Conservation (phyloP, 2,113 vertebrate species). For the Brevimyrus niger region DNA sequence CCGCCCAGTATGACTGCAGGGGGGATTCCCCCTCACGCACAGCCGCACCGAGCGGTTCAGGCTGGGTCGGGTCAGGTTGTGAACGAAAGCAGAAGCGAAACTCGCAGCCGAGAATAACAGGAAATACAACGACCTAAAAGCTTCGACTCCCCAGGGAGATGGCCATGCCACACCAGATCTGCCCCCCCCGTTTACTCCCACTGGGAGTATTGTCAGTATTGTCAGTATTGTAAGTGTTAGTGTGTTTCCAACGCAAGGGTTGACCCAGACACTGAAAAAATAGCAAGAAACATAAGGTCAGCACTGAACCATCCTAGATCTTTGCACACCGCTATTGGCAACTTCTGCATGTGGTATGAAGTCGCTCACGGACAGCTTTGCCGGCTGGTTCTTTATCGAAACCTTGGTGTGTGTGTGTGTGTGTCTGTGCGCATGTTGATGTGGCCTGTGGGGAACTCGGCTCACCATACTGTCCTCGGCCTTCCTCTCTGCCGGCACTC, state of each 20-base stretch:
- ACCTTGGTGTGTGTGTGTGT: not conserved
- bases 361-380: not conserved
- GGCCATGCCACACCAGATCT: not conserved
- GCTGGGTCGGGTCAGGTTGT: not conserved
- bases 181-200: no score
- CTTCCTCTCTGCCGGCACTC: not conserved
- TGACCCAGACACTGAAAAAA: not conserved
- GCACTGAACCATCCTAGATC: constrained; percentile 24
- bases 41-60: not conserved
- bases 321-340: constrained; percentile 38
- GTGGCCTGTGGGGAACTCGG: constrained; percentile 1
- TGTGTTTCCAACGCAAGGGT: not conserved
- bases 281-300: not conserved
- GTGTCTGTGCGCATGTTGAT: not conserved
- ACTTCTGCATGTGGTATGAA: constrained; percentile 30
- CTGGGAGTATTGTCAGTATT: not conserved
- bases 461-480: constrained; percentile 40
- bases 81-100: not conserved
- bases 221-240: no score
- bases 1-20: not conserved
- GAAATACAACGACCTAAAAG: not conserved
- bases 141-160: not conserved
- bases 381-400: not conserved
- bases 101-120: not conserved
- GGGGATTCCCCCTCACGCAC: not conserved